Evolutionary conservation across 2,113 vertebrate genomes (phyloP).

Genomic region (Merops nubicus): DNA sequence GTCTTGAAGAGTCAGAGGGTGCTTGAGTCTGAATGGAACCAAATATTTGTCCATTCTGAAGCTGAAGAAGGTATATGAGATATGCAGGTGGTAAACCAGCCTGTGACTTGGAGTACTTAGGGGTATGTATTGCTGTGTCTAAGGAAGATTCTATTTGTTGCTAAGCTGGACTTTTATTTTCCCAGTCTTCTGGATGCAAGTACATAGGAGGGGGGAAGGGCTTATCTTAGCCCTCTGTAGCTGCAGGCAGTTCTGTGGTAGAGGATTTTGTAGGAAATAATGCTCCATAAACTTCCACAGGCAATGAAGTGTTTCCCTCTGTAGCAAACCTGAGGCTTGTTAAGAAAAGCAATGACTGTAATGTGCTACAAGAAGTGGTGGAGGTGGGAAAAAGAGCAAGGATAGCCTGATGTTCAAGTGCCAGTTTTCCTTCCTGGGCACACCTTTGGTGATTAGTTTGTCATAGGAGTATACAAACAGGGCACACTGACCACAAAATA

Average conservation of each 20-base stretch:
- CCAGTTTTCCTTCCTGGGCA: background rate
- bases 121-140: background rate
- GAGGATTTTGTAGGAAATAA: background rate
- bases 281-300: background rate
- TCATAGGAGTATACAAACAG: background rate
- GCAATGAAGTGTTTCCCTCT: background rate
- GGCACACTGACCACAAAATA: background rate
- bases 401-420: background rate
- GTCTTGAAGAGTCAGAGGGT: background rate
- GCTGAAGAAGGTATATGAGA: background rate
- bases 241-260: background rate
- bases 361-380: background rate
- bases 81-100: background rate
- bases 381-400: background rate
- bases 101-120: background rate
- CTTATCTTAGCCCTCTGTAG: background rate
- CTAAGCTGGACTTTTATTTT: background rate
- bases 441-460: background rate
- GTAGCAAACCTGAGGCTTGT: background rate
- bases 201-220: background rate
- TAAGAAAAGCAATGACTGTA: background rate
- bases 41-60: slow-evolving; percentile 25
- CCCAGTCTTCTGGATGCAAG: background rate
- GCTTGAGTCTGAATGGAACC: background rate
- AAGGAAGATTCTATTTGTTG: background rate